These are phyloP conservation scores for Bubo blakistoni DNA, from an alignment of 2,113 vertebrate species.

Conservation along the genomic window DNA sequence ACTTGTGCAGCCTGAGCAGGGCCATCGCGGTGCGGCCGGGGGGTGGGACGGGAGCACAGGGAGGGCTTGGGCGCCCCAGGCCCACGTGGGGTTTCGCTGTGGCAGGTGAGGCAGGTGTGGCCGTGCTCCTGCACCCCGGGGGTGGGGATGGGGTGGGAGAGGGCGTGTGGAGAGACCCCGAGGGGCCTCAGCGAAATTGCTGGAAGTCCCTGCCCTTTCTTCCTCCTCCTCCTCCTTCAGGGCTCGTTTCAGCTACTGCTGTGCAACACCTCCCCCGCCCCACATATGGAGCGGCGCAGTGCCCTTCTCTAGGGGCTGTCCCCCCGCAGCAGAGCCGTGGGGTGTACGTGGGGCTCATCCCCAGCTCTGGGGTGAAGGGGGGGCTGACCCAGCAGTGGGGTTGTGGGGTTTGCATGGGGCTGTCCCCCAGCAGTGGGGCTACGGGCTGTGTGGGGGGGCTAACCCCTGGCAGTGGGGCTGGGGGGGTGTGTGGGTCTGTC, in stretches of 20 bases:
- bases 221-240: not conserved
- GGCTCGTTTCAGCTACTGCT: not conserved
- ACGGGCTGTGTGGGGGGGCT: too few species aligned
- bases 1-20: not conserved
- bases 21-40: not conserved
- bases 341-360: not conserved
- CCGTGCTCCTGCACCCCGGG: not conserved
- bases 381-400: not conserved
- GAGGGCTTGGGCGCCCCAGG: not conserved
- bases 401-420: not conserved
- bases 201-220: not conserved
- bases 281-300: too few species aligned
- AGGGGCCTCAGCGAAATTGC: accelerated
- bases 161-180: not conserved
- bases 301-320: not conserved
- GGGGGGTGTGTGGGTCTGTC: not conserved
- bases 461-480: not conserved
- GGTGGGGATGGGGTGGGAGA: not conserved
- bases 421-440: not conserved
- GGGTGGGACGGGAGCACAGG: not conserved
- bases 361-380: not conserved
- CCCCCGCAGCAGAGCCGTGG: not conserved
- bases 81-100: accelerated
- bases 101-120: not conserved
- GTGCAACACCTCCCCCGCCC: too few species aligned